Evolutionary conservation across 92 coral and sea anemone species (phyloP).

Genomic region (Porites evermanni): DNA sequence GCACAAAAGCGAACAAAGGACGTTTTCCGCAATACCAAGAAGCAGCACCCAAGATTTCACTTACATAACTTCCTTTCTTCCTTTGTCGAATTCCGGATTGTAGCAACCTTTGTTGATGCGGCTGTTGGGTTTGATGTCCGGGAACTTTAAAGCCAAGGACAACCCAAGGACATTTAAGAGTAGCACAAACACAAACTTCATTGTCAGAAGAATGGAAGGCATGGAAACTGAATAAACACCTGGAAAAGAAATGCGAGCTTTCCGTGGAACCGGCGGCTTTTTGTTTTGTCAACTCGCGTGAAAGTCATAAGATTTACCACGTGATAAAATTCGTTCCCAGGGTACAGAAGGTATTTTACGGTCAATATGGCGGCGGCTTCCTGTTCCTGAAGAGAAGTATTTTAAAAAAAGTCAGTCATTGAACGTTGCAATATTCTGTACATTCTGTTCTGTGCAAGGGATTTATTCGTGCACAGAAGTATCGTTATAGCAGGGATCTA

Average conservation of each 20-base stretch:
- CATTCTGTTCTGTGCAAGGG: not conserved
- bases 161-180: constrained; percentile 21
- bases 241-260: not conserved
- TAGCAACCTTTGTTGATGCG: constrained; percentile 67
- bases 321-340: constrained; percentile 21
- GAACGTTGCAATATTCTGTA: not conserved
- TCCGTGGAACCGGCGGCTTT: not conserved
- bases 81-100: constrained; percentile 66
- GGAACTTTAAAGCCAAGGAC: constrained; percentile 36
- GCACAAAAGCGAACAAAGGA: no score
- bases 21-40: no score
- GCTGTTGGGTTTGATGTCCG: constrained; percentile 22
- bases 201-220: not conserved
- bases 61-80: constrained; percentile 78
- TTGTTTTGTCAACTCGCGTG: constrained; percentile 12
- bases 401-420: not conserved
- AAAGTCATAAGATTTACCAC: constrained; percentile 25
- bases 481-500: no score
- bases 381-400: not conserved
- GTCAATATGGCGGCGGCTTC: constrained; percentile 8
- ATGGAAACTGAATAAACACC: not conserved
- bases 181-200: constrained; percentile 24
- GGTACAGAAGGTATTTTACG: not conserved
- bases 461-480: not conserved
- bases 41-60: constrained; percentile 14